A percentile compares a stretch with the other conserved stretches of the same genome.
These are phyloP conservation scores for Morpho achilles DNA, from an alignment of 2,888 invertebrate genomes.

Conservation along the genomic window DNA sequence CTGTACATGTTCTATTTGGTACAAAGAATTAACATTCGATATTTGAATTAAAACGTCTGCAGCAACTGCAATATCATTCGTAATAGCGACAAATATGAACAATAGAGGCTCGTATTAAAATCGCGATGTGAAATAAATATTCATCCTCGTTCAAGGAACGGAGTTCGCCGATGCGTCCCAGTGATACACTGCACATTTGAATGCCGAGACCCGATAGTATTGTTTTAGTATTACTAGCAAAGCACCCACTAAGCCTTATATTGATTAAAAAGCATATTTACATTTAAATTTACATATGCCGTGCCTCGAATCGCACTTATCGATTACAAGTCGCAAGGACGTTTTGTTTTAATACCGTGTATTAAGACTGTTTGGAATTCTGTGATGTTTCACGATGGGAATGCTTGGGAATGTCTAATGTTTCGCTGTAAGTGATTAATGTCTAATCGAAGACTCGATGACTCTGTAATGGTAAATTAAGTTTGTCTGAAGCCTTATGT, in stretches of 20 bases:
- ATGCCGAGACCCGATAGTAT: slow-evolving; percentile 63
- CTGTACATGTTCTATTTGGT: background rate
- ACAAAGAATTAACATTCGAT: slow-evolving; percentile 11
- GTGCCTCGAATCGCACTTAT: slow-evolving; percentile 68
- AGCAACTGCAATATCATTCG: slow-evolving; percentile 24
- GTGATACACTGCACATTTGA: slow-evolving; percentile 64
- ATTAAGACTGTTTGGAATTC: slow-evolving; percentile 25
- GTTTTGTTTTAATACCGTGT: slow-evolving; percentile 32
- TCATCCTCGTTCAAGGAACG: slow-evolving; percentile 59
- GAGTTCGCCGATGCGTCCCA: slow-evolving; percentile 49
- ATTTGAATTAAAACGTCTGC: slow-evolving; percentile 19
- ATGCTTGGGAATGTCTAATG: slow-evolving; percentile 21
- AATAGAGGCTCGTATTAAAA: slow-evolving; percentile 50
- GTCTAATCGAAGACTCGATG: slow-evolving; percentile 25
- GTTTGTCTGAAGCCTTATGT: slow-evolving; percentile 14
- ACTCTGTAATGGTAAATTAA: slow-evolving; percentile 21
- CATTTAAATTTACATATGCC: slow-evolving; percentile 70
- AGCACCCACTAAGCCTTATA: slow-evolving; percentile 48
- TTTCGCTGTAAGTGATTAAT: slow-evolving; percentile 30
- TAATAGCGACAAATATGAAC: slow-evolving; percentile 57
- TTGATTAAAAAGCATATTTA: slow-evolving; percentile 73
- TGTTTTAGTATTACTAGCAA: slow-evolving; percentile 51
- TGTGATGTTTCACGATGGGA: slow-evolving; percentile 17
- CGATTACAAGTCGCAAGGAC: slow-evolving; percentile 51
- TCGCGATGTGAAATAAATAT: slow-evolving; percentile 65